Evolutionary conservation across 2,797 vertebrate genomes (phyloP), one percentile per base, ranked within the genome.

Genomic region (Lates japonicus): DNA sequence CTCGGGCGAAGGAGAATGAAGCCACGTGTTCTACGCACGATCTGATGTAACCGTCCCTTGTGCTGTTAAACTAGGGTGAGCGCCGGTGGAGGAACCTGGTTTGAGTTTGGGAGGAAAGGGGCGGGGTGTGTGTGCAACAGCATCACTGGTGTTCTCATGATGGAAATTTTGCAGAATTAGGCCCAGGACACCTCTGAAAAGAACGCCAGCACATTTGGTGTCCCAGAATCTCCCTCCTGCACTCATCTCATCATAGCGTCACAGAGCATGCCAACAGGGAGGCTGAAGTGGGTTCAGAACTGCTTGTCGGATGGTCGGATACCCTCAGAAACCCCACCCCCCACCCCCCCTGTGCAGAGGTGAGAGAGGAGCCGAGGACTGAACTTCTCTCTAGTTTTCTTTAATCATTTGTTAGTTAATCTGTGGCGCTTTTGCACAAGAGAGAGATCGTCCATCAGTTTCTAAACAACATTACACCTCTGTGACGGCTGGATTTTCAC

Each of bases 1-100:
- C 57, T 66, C 0, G 2, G 20, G 33, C 13, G 12, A 79, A 65
- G 31, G 46, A 83, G 65, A 83, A 81, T 52, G 69, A 81, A 69
- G 76, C 65, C 73, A 74, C 48, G 13, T 82, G 70, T 65, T 76
- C 46, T 67, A 86, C 80, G 13, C 81, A 63, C 7, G 12, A 35
- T 78, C 48, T 90, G 78, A 89, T 83, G 86, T 84, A 90, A 91
- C 75, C 48, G 4, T 88, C 83, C 84, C 78, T 4, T 22, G 75
- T 87, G 89, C 52, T 22, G 11, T 76, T 66, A 76, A 92, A 91
- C 69, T 76, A 73, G 83, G 83, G 70, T 85, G 73, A 89, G 78
- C 2, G 42, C 58, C 22, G 35, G 62, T 41, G 62, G 74, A 78
- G 76, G 68, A 84, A 80, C 66, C 54, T 69, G 79, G 79, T 81